A percentile compares a stretch with the other conserved stretches of the same genome.
These are phyloP conservation scores for Heliothis peltigera DNA, from an alignment of 2,888 invertebrate species.

Conservation along the genomic window DNA sequence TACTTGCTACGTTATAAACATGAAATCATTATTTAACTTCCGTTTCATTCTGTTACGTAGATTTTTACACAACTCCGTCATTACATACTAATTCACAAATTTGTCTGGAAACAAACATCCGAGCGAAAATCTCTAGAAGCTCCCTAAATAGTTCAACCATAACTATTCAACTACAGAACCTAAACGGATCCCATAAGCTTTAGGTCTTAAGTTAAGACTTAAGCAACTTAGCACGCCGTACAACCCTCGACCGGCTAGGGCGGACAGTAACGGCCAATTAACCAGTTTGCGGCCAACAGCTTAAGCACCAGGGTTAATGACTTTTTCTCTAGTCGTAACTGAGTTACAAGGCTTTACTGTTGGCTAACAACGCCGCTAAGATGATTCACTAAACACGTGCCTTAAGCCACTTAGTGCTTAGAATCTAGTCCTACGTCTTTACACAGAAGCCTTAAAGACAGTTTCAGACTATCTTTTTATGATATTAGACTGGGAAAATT, in stretches of 20 bases:
- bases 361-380: conserved; percentile 43
- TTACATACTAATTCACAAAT: not conserved
- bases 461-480: not conserved
- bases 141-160: conserved; percentile 7
- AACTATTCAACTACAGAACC: conserved; percentile 1
- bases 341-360: conserved; percentile 45
- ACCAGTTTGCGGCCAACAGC: conserved; percentile 38
- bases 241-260: conserved; percentile 22
- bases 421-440: conserved; percentile 18
- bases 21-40: conserved; percentile 1
- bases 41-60: no score
- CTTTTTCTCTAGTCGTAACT: conserved; percentile 53
- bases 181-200: conserved; percentile 13
- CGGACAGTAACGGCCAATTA: conserved; percentile 50
- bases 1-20: not conserved
- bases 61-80: no score
- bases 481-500: conserved; percentile 9
- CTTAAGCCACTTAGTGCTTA: conserved; percentile 31
- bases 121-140: not conserved
- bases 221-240: conserved; percentile 14
- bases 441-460: conserved; percentile 13
- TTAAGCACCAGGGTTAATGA: conserved; percentile 48
- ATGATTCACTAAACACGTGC: conserved; percentile 40
- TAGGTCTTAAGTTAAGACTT: conserved; percentile 28
- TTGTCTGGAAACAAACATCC: not conserved